Base-by-base conservation (phyloP, 1,140 invertebrate species). In the Microvelia longipes region DNA sequence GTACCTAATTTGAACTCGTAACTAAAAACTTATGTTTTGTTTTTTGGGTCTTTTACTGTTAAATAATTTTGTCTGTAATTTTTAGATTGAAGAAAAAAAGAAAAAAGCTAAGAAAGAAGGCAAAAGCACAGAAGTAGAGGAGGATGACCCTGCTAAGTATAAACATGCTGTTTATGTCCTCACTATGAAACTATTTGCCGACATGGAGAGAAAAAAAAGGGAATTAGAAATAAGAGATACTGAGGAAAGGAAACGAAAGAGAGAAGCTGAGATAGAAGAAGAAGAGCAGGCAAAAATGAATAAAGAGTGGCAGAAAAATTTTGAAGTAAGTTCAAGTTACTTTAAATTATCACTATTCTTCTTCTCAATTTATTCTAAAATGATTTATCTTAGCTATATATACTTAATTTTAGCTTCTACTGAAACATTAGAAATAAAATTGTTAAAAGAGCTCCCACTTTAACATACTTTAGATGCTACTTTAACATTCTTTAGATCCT, bases 151-250 rank as follows among this genome's bases (percentile, higher is more conserved):
- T 60, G 86, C 85, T 63, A 93, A 95, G 79, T 95, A 92, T 76
- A 93, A 92, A 81, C 94, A 96, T 83, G 89, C 95, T 25, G 86
- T 98, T 25, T 96, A 96, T 84, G 94, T 98, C 14, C 91, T 97
- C 85, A 97, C 94, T 1, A 98, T 97, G 92, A 98, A 98, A 86
- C 81, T 98, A 29, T 98, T 98, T 85, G 96, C 96, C 67, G 96
- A 98, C 79, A 90, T 98, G 86, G 96, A 93, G 81, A 82, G 92
- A 71, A 89, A 93, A 83, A 82, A 81, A 70, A 77, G 92, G 75
- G 89, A 93, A 75, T 80, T 92, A 61, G 93, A 94, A 75, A 87
- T 88, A 24, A 85, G 93, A 74, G 93, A 96, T 75, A 91, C 93
- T 79, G 93, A 98, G 78, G 94, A 98, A 78, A 85, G 93, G 67